Percentiles rank a stretch among this genome's conserved stretches.
These are phyloP conservation scores for Gavialis gangeticus DNA, from an alignment of 2,113 vertebrate species.

Conservation along the genomic window DNA sequence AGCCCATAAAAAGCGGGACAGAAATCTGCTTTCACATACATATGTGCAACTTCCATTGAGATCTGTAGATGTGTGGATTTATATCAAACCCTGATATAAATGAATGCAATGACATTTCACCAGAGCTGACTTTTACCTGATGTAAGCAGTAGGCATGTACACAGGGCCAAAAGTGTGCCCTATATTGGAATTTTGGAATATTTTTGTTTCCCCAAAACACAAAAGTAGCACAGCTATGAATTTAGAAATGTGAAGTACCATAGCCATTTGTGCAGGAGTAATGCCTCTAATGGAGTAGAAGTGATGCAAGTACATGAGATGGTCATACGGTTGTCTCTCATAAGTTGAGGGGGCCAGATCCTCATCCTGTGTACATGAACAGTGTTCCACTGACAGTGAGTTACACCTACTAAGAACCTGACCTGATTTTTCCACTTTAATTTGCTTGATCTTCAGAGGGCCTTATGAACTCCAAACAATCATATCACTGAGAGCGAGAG, in stretches of 20 bases:
- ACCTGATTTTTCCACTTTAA: fast-evolving
- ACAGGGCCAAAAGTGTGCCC: background rate
- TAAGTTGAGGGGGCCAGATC: background rate
- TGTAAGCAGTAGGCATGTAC: background rate
- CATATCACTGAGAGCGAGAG: background rate
- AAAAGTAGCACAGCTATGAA: fast-evolving
- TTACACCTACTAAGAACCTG: fast-evolving
- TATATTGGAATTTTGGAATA: background rate
- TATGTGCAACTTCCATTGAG: fast-evolving
- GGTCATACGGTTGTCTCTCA: background rate
- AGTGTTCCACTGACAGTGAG: background rate
- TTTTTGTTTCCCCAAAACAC: background rate
- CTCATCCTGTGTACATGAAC: background rate
- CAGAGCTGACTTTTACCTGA: background rate
- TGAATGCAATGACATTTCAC: fast-evolving
- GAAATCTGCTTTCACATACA: fast-evolving
- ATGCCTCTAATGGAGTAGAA: fast-evolving
- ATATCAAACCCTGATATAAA: background rate
- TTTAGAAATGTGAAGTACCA: background rate
- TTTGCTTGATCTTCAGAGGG: background rate
- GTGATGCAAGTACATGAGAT: background rate
- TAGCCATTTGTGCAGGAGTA: background rate
- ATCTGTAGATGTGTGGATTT: background rate
- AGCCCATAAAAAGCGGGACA: fast-evolving
- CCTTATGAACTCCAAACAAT: background rate